Evolutionary conservation across 2,888 invertebrate species (phyloP).

Genomic region (Molorchus minor): DNA sequence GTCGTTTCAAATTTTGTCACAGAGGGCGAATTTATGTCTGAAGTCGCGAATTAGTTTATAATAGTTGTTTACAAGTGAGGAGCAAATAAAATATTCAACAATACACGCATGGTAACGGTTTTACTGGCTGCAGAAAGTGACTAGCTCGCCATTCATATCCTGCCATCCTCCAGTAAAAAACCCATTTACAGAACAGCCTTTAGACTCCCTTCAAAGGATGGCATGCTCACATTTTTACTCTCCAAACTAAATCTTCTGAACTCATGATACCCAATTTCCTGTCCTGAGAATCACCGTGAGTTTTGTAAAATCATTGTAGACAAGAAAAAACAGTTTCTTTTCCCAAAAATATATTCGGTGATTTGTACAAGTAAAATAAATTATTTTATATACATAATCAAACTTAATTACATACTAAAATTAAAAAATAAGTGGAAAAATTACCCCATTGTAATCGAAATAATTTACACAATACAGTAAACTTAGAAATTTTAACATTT

Average conservation of each 20-base stretch:
- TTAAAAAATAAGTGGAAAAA: slow-evolving; percentile 5
- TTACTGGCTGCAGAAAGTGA: too few species aligned
- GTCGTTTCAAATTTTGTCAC: too few species aligned
- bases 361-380: slow-evolving; percentile 32
- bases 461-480: background rate
- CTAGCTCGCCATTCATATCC: too few species aligned
- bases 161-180: too few species aligned
- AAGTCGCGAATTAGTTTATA: too few species aligned
- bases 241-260: background rate
- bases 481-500: background rate
- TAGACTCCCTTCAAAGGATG: background rate
- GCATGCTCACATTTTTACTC: background rate
- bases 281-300: background rate
- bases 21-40: too few species aligned
- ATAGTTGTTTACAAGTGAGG: too few species aligned
- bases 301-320: background rate
- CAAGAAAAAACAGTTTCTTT: slow-evolving; percentile 8
- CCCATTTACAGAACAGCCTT: too few species aligned
- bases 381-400: slow-evolving; percentile 32
- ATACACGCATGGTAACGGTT: too few species aligned
- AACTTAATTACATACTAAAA: slow-evolving; percentile 11
- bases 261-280: background rate
- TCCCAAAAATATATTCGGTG: slow-evolving; percentile 23
- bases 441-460: background rate
- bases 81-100: too few species aligned